Conservation (phyloP, 2,113 vertebrate species). For the Odontesthes bonariensis region DNA sequence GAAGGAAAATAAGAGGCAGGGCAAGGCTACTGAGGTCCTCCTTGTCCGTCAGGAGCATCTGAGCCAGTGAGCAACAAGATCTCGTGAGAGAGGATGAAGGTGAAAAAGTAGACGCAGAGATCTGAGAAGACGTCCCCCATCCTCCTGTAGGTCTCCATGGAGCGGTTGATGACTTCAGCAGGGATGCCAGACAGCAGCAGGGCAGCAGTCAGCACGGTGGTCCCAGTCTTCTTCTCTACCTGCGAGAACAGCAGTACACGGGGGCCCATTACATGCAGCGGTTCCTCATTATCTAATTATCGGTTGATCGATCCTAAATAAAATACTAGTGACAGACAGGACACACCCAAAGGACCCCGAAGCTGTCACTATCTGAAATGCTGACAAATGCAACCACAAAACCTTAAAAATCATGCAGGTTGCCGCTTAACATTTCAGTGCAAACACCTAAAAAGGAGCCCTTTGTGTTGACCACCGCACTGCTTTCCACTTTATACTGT, state of each 20-base stretch:
- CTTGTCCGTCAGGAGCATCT: conserved; percentile 80
- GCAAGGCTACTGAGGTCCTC: background rate
- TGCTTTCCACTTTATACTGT: background rate
- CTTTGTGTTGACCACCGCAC: too few relatives aligned
- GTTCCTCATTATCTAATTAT: too few relatives aligned
- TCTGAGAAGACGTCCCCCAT: conserved; percentile 99
- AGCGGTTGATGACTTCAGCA: conserved; percentile 95
- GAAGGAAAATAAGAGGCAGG: background rate
- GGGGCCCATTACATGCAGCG: background rate
- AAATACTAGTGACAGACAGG: too few relatives aligned
- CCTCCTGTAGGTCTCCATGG: conserved; percentile 97
- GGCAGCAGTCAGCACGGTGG: conserved; percentile 93
- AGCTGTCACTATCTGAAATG: too few relatives aligned
- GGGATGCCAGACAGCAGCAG: conserved; percentile 96
- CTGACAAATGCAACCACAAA: too few relatives aligned
- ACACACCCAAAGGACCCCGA: too few relatives aligned
- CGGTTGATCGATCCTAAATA: too few relatives aligned
- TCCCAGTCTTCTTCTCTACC: conserved; percentile 93
- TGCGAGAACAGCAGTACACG: conserved; percentile 51
- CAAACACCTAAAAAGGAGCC: too few relatives aligned
- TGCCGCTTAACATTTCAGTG: too few relatives aligned
- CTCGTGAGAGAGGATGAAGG: conserved; percentile 94
- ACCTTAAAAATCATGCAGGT: too few relatives aligned
- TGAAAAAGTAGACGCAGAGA: conserved; percentile 97
- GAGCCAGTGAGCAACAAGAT: conserved; percentile 85